A percentile compares a stretch with the other conserved stretches of the same genome.
These are phyloP conservation scores for Acleris sparsana DNA, from an alignment of 2,888 invertebrate genomes.

Conservation along the genomic window DNA sequence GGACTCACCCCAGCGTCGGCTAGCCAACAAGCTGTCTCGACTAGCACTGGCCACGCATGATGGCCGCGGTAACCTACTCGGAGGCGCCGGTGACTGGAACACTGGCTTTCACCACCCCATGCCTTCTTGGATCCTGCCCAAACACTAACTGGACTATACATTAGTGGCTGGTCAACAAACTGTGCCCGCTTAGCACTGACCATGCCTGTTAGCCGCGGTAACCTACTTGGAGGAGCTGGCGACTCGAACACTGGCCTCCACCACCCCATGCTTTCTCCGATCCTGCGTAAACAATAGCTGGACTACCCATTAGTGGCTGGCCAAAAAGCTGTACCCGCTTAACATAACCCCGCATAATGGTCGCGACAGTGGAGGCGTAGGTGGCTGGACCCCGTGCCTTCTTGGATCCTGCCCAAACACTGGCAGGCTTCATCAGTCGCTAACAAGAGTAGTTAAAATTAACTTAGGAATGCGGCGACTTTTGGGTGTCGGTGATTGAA, in stretches of 20 bases:
- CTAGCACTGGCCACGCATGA: constrained; percentile 95
- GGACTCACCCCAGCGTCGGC: constrained; percentile 85
- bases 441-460: no score
- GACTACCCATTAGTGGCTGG: constrained; percentile 75
- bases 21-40: constrained; percentile 93
- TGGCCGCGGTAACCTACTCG: constrained; percentile 92
- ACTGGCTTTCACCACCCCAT: constrained; percentile 62
- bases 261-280: constrained; percentile 69
- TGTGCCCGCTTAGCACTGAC: constrained; percentile 90
- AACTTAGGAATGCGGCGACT: no score
- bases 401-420: constrained; percentile 72
- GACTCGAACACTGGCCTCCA: constrained; percentile 81
- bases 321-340: constrained; percentile 86
- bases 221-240: constrained; percentile 93
- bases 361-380: constrained; percentile 93
- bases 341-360: constrained; percentile 95
- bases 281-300: constrained; percentile 68
- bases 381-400: constrained; percentile 84
- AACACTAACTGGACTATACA: constrained; percentile 64
- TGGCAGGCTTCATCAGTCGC: constrained; percentile 37
- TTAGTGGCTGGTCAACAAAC: constrained; percentile 86
- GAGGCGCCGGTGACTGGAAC: constrained; percentile 91
- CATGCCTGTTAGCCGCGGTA: constrained; percentile 94
- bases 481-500: no score
- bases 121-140: constrained; percentile 74